Evolutionary conservation across 2,888 invertebrate genomes (phyloP).

Genomic region (Hirudinaria manillensis): DNA sequence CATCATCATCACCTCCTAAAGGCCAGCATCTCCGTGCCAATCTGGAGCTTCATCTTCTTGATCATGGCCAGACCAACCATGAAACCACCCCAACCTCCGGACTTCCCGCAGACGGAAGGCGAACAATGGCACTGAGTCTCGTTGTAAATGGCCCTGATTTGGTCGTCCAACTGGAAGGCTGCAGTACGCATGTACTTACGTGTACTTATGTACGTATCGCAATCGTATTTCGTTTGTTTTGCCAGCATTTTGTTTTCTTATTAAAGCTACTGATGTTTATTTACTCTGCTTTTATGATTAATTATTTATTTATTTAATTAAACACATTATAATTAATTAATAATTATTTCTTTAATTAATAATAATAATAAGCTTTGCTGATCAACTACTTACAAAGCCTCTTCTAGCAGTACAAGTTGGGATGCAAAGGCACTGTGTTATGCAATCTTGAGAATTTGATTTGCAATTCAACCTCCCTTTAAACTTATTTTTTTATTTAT

Average conservation of each 20-base stretch:
- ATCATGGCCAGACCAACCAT: conserved; percentile 25
- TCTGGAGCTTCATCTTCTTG: conserved; percentile 25
- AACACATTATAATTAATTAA: no score
- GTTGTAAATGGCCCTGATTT: conserved; percentile 24
- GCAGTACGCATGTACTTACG: background rate
- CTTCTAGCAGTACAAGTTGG: no score
- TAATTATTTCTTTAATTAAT: no score
- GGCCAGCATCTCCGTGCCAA: conserved; percentile 16
- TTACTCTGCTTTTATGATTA: background rate
- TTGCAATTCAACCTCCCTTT: no score
- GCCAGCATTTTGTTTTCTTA: background rate
- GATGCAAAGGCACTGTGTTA: no score
- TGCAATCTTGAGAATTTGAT: no score
- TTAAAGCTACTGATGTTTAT: background rate
- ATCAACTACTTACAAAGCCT: no score
- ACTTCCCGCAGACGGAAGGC: background rate
- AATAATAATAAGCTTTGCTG: no score
- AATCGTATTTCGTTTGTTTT: no score
- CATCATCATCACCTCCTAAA: background rate
- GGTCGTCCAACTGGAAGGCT: conserved; percentile 31
- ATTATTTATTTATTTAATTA: background rate
- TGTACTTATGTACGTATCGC: no score
- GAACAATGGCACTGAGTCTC: conserved; percentile 28
- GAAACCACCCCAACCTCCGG: conserved; percentile 11
- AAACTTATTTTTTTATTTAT: no score